These are phyloP conservation scores for Synergus gifuensis DNA, from an alignment of 2,888 invertebrate species.

Conservation along the genomic window DNA sequence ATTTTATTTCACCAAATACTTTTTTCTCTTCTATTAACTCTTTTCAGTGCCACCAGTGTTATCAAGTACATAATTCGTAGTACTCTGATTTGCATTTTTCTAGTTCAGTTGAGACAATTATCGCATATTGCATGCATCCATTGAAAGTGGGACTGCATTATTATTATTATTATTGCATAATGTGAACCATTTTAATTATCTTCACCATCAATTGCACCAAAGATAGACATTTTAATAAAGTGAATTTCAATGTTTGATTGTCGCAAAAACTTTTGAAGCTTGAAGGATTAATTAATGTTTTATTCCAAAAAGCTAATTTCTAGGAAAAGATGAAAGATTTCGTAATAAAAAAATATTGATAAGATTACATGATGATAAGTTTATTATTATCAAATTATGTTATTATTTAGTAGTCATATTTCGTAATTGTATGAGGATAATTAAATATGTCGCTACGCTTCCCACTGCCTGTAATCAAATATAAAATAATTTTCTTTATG, in stretches of 20 bases:
- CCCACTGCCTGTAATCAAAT: constrained; percentile 33
- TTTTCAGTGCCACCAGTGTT: no score
- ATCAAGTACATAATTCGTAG: not conserved
- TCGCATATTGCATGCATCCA: not conserved
- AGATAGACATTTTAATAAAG: not conserved
- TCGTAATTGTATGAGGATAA: constrained; percentile 40
- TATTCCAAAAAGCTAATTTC: no score
- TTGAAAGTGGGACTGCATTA: not conserved
- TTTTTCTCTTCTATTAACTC: not conserved
- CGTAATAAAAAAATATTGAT: no score
- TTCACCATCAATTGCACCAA: no score
- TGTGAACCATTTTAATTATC: not conserved
- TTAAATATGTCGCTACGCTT: constrained; percentile 32
- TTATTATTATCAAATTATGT: no score
- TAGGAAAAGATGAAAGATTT: no score
- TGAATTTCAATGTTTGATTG: not conserved
- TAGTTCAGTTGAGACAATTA: not conserved
- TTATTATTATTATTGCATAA: not conserved
- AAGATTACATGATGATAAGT: no score
- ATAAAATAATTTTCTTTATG: not conserved
- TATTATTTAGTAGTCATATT: not conserved
- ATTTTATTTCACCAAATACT: not conserved
- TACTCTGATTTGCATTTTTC: not conserved
- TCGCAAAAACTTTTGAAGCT: not conserved
- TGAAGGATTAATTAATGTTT: not conserved